Base-by-base conservation (phyloP, 2,888 invertebrate species). In the Epiperipatus broadwayi region DNA sequence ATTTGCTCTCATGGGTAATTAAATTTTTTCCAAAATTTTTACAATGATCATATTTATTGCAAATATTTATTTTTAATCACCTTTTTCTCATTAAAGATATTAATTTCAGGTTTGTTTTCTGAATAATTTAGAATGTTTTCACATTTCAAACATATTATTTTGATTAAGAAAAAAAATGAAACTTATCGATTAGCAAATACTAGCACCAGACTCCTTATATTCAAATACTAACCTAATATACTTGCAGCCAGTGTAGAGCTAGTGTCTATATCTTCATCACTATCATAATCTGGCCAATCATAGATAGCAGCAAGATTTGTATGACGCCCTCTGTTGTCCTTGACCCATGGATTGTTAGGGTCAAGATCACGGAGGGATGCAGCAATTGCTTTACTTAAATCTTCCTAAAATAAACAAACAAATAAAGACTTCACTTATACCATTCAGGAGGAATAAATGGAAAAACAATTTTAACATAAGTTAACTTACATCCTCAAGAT, bases 251-350 rank as follows among this genome's bases (percentile, higher is more conserved):
- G 40, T 3, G 55, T 54, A 40, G 53, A 50, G 53, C 51, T 58
- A 51, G 48, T 47, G 43, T 48, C 50, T 20, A 48, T 47, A 44
- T 67, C 67, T 41, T 67, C 67, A 41, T 65, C 65, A 18, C 63
- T 64, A 47, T 70, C 70, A 47, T 65, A 65, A 46, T 69, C 69
- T 2, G 71, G 70, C 71, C 72, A 71, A 49, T 71, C 70, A 44
- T 66, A 64, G 20, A 66, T 53, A 12, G 66, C 65, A 37, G 60
- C 56, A 14, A 67, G 55, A 46, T 66, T 66, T 29, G 63, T 61
- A 47, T 67, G 65, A 10, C 63, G 56, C 21, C 66, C 67, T 15
- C 61, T 57, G 3, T 60, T 57, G 50, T 67, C 66, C 44, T 64
- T 64, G 31, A 67, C 61, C 67, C 67, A 67, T 0, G 65, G 63